phyloP scores from a whole-genome alignment of 1,140 invertebrate species.

The Drosophila mojavensis region DNA sequence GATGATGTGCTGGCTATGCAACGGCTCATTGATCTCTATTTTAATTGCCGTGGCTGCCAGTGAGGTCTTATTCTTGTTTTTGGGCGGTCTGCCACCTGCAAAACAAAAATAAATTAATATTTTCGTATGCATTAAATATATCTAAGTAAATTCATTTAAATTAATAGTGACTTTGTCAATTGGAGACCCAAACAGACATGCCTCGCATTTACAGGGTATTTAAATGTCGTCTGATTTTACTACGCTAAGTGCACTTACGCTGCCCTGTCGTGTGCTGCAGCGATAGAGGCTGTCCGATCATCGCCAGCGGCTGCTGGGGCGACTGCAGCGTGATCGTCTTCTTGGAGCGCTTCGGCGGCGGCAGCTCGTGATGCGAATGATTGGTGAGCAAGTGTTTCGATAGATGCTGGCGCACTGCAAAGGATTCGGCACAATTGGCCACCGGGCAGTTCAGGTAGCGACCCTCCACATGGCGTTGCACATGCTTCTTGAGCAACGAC shows the following conservation, averaged over 20 bases:
- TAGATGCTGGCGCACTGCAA: constrained; percentile 82
- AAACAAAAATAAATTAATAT: background rate
- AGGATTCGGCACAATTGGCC: constrained; percentile 79
- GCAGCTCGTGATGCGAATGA: constrained; percentile 79
- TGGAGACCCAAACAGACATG: too few relatives aligned
- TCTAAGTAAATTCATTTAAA: background rate
- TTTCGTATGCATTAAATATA: background rate
- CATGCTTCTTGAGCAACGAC: constrained; percentile 81
- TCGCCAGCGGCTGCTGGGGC: constrained; percentile 75
- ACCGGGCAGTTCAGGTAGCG: constrained; percentile 81
- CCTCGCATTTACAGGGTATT: background rate
- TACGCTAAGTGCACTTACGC: constrained; percentile 54
- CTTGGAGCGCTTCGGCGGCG: constrained; percentile 82
- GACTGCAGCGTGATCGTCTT: constrained; percentile 72
- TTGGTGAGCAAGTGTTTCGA: constrained; percentile 82
- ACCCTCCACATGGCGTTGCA: constrained; percentile 82
- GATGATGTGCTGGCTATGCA: constrained; percentile 80
- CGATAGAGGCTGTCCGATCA: constrained; percentile 76
- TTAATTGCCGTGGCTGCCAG: constrained; percentile 75
- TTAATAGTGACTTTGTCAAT: background rate
- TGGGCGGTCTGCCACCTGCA: constrained; percentile 76
- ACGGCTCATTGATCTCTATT: constrained; percentile 78
- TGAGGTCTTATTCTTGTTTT: constrained; percentile 76
- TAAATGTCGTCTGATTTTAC: background rate
- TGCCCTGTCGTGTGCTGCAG: constrained; percentile 79